Evolutionary conservation across 2,888 invertebrate genomes (phyloP), one percentile per base, ranked within the genome.

Genomic region (Drosophila aldrichi): DNA sequence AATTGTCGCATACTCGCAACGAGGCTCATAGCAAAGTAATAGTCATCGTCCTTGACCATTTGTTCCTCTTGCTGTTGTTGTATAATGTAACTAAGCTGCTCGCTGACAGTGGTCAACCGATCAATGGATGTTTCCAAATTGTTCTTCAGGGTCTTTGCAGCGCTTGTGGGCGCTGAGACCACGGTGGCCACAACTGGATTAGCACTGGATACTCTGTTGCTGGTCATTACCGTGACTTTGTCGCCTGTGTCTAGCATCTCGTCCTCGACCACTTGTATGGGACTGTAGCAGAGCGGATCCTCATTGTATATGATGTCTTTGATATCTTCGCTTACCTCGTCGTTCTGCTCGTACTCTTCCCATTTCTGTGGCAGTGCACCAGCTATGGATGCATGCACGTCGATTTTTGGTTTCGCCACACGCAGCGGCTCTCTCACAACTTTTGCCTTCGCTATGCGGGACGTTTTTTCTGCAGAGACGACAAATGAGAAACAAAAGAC

Each of bases 61-160:
- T 88, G 83, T 18, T 88, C 89, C 20, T 88, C 89, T 22, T 88
- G 87, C 32, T 80, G 81, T 56, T 84, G 89, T 58, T 84, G 84
- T n/a, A 84, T 83, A 29, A 84, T 79, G 29, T 83, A 84, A 46
- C 63, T 81, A 10, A 84, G 49, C 36, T 84, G 89, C 49, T 84
- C 84, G 48, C 84, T 83, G 25, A 88, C 84, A 0, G 76, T 74
- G 36, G 84, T 84, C 38, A 84, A 29, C 0, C 84, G 75, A 4
- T 84, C 84, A 44, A 88, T 84, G 3, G 89, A 88, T 16, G 72
- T 81, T 29, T 84, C 84, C 72, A 84, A 51, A 25, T 83, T 82
- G 65, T 78, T 79, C 48, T 88, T 88, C 48, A 88, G 55, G 32
- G 84, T 76, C 69, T 84, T 84, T 36, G 89, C 83, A 22, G 86